These are phyloP conservation scores for Diadromus collaris DNA, from an alignment of 2,888 invertebrate species.

Conservation along the genomic window DNA sequence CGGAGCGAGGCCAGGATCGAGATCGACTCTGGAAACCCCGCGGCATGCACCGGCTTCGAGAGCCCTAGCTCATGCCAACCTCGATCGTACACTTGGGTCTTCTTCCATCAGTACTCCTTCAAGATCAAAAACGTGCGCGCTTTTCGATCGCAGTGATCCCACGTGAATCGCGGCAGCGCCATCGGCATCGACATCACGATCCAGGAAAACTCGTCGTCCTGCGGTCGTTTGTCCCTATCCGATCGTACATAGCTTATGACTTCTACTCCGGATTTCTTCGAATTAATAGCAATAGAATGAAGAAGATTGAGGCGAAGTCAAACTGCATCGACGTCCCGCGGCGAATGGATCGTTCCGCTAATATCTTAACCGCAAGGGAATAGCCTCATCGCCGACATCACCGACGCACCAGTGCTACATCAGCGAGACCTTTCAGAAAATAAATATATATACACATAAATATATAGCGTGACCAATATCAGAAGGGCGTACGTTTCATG, in stretches of 20 bases:
- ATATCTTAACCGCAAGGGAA: slow-evolving; percentile 35
- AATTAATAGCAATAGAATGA: not conserved
- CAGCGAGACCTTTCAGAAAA: slow-evolving; percentile 2
- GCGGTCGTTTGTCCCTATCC: slow-evolving; percentile 30
- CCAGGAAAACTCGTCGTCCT: slow-evolving; percentile 12
- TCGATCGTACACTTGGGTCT: not conserved
- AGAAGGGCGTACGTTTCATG: too few species aligned
- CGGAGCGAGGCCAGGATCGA: slow-evolving; percentile 5
- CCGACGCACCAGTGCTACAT: not conserved
- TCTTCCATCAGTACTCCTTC: not conserved
- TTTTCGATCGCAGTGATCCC: slow-evolving; percentile 5
- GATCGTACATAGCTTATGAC: not conserved
- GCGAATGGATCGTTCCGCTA: slow-evolving; percentile 37
- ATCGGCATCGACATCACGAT: not conserved
- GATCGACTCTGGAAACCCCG: slow-evolving; percentile 35
- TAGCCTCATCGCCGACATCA: slow-evolving; percentile 12
- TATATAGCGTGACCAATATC: too few species aligned
- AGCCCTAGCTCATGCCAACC: slow-evolving; percentile 1
- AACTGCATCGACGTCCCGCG: slow-evolving; percentile 29
- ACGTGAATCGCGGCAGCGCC: not conserved
- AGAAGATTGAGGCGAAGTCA: slow-evolving; percentile 1
- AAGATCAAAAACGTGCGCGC: not conserved
- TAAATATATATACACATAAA: not conserved
- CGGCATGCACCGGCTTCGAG: slow-evolving; percentile 15
- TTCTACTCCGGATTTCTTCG: slow-evolving; percentile 6